Percentiles rank a stretch among this genome's conserved stretches.
Conservation (phyloP, 1,140 invertebrate species). For the Camponotus floridanus region DNA sequence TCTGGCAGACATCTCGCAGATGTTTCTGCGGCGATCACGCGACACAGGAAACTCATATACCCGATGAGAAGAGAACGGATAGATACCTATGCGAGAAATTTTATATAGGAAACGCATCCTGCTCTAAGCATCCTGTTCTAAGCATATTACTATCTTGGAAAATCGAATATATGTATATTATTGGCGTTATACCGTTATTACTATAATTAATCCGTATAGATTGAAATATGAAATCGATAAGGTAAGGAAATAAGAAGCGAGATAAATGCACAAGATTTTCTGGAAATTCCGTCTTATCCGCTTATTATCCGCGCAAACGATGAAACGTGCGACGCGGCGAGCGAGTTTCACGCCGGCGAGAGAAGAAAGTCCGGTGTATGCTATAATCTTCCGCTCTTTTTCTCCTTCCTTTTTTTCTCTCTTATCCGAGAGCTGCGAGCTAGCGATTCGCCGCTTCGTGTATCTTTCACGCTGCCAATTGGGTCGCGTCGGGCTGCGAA, state of each 20-base stretch:
- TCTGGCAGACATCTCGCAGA: conserved; percentile 66
- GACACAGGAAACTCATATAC: conserved; percentile 52
- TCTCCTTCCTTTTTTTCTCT: conserved; percentile 18
- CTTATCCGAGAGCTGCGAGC: conserved; percentile 7
- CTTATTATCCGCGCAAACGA: conserved; percentile 14
- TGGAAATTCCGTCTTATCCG: conserved; percentile 3
- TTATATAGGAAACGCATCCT: background rate
- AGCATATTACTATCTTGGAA: background rate
- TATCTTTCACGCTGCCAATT: conserved; percentile 52
- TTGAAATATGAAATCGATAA: background rate
- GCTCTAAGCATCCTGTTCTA: background rate
- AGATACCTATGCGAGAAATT: conserved; percentile 39
- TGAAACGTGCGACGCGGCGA: conserved; percentile 2
- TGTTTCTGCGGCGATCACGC: conserved; percentile 54
- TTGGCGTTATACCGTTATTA: background rate
- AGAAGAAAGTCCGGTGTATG: conserved; percentile 38
- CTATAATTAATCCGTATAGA: background rate
- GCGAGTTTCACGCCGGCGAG: conserved; percentile 32
- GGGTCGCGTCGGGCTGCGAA: conserved; percentile 50
- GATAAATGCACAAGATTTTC: background rate
- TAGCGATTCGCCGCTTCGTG: conserved; percentile 35
- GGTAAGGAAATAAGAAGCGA: background rate
- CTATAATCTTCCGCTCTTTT: conserved; percentile 29
- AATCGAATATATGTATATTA: background rate
- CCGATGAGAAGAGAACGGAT: conserved; percentile 28